Conservation (phyloP, 2,113 vertebrate species). For the Sebastes schlegelii region DNA sequence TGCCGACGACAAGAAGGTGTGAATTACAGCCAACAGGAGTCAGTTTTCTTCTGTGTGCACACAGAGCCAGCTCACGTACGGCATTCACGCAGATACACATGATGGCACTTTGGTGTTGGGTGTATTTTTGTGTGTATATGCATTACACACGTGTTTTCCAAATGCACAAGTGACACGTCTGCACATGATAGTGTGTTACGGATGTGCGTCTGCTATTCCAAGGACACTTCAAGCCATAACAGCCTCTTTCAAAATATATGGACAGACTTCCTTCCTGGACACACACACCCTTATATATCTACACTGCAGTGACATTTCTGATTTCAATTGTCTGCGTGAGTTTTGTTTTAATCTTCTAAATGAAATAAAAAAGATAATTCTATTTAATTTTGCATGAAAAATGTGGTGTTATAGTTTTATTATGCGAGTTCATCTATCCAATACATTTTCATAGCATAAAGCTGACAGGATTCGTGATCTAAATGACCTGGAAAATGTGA, state of each 20-base stretch:
- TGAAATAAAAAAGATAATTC: neutral
- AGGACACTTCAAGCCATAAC: constrained; percentile 41
- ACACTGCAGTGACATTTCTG: neutral
- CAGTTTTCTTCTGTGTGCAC: constrained; percentile 10
- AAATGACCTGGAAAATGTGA: constrained; percentile 30
- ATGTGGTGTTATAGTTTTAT: neutral
- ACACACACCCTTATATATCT: neutral
- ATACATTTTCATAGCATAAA: neutral
- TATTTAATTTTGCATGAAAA: neutral
- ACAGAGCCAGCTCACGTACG: constrained; percentile 14
- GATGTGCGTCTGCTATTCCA: constrained; percentile 41
- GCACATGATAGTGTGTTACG: constrained; percentile 12
- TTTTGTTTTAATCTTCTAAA: neutral
- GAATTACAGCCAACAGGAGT: constrained; percentile 58
- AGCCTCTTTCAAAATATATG: constrained; percentile 36
- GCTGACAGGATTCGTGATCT: neutral
- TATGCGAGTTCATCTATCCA: neutral
- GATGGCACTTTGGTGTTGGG: neutral
- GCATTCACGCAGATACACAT: constrained; percentile 9
- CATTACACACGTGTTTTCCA: neutral
- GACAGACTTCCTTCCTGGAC: constrained; percentile 44
- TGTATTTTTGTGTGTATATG: neutral
- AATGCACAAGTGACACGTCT: constrained; percentile 18
- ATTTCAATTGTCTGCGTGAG: neutral
- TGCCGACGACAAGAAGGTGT: constrained; percentile 53